phyloP scores from a whole-genome alignment of 2,888 invertebrate genomes.

The Acanthosoma haemorrhoidale region DNA sequence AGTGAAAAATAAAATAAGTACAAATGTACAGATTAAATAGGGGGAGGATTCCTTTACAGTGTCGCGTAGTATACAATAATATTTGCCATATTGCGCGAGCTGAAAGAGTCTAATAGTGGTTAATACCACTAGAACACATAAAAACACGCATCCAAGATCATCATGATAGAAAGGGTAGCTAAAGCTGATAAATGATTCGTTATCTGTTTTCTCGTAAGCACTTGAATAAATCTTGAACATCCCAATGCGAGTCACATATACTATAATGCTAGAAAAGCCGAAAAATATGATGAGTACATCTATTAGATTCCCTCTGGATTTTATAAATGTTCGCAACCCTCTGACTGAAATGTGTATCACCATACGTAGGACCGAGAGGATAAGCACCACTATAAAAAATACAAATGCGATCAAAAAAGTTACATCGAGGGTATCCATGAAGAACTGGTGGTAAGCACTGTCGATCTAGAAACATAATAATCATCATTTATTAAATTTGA shows the following conservation, averaged over 20 bases:
- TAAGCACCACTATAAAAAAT: not conserved
- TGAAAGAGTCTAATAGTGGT: not conserved
- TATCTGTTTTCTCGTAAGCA: not conserved
- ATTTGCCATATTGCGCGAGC: conserved; percentile 1
- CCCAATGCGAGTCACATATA: not conserved
- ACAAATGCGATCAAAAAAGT: not conserved
- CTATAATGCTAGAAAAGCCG: not conserved
- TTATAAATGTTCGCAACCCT: not conserved
- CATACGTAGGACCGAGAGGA: not conserved
- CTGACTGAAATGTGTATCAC: not conserved
- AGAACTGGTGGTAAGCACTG: conserved; percentile 1
- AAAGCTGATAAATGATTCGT: not conserved
- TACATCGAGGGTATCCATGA: not conserved
- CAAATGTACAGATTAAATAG: not conserved
- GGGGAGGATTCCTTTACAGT: not conserved
- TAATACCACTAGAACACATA: not conserved
- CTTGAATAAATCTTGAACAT: not conserved
- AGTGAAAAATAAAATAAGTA: not conserved
- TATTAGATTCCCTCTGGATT: not conserved
- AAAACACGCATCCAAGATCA: not conserved
- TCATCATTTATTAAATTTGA: too few species aligned
- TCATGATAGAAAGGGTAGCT: not conserved
- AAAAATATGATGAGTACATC: not conserved
- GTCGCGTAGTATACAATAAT: not conserved
- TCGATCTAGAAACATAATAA: not conserved